A percentile compares a stretch with the other conserved stretches of the same genome.
These are phyloP conservation scores for Nerophis ophidion DNA, from an alignment of 2,113 vertebrate genomes.

Conservation along the genomic window DNA sequence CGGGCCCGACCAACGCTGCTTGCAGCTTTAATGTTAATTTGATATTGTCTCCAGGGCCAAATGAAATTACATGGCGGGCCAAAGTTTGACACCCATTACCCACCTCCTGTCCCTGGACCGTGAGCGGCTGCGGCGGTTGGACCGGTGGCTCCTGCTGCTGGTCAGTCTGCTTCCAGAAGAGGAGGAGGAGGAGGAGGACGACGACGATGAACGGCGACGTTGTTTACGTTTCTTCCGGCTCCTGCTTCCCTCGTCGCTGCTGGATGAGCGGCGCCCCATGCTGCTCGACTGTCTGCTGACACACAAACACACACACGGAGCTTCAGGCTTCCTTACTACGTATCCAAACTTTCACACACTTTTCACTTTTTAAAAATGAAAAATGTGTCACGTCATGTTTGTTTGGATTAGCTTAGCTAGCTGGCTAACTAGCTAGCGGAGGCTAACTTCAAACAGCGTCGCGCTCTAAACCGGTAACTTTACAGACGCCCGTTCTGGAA, in stretches of 20 bases:
- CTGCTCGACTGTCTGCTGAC: constrained; percentile 25
- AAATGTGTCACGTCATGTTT: too few relatives aligned
- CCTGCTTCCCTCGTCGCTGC: constrained; percentile 84
- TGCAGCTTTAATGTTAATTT: too few relatives aligned
- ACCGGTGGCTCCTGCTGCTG: constrained; percentile 77
- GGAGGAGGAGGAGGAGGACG: constrained; percentile 85
- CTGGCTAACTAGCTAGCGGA: neutral
- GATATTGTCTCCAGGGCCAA: too few relatives aligned
- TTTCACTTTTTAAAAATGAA: too few relatives aligned
- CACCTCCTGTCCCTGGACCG: constrained; percentile 70
- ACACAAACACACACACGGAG: constrained; percentile 2
- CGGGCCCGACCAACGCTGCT: too few relatives aligned
- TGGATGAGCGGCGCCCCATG: constrained; percentile 90
- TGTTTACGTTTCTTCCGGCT: constrained; percentile 86
- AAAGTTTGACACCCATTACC: neutral
- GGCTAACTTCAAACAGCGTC: neutral
- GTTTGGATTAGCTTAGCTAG: constrained; percentile 3
- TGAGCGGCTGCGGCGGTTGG: constrained; percentile 79
- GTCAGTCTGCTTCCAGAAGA: constrained; percentile 80
- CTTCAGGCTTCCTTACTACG: neutral
- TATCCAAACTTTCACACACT: neutral
- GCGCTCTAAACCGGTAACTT: neutral
- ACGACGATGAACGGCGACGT: constrained; percentile 79
- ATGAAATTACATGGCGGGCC: too few relatives aligned
- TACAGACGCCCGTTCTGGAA: neutral